Conservation (phyloP, 2,797 vertebrate species). For the Hydrophis major region DNA sequence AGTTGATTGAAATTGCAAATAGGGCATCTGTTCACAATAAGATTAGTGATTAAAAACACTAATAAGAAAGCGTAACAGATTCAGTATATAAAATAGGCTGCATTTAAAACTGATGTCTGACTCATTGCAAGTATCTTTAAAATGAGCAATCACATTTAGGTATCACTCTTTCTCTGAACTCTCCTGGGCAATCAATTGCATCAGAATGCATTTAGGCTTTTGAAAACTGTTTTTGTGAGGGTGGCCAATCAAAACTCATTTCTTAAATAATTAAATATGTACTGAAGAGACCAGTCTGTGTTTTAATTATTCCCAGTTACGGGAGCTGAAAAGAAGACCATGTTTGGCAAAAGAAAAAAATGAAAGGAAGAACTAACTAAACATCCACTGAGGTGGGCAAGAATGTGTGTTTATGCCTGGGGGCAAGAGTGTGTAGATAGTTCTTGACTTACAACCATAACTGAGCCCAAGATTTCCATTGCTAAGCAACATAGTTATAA, state of each 20-base stretch:
- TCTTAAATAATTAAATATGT: not conserved
- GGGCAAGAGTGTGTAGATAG: not conserved
- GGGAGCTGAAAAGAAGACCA: not conserved
- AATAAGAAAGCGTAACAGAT: slow-evolving; percentile 19
- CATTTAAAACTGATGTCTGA: not conserved
- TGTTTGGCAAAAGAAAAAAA: not conserved
- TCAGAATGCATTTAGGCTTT: not conserved
- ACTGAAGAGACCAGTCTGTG: not conserved
- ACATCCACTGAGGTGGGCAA: not conserved
- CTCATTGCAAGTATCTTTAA: not conserved
- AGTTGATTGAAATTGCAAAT: slow-evolving; percentile 45
- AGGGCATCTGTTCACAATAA: slow-evolving; percentile 43
- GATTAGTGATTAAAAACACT: slow-evolving; percentile 32
- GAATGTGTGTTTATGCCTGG: not conserved
- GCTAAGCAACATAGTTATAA: not conserved
- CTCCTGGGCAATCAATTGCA: not conserved
- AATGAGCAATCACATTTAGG: not conserved
- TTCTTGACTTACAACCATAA: not conserved
- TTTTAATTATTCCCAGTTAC: not conserved
- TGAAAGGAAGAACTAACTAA: not conserved
- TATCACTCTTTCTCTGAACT: not conserved
- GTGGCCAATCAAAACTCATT: not conserved
- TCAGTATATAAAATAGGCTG: not conserved
- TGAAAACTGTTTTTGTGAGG: not conserved
- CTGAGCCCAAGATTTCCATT: not conserved